phyloP scores from a whole-genome alignment of 35 echinoderm and acorn worm species.

The Heliocidaris erythrogramma region DNA sequence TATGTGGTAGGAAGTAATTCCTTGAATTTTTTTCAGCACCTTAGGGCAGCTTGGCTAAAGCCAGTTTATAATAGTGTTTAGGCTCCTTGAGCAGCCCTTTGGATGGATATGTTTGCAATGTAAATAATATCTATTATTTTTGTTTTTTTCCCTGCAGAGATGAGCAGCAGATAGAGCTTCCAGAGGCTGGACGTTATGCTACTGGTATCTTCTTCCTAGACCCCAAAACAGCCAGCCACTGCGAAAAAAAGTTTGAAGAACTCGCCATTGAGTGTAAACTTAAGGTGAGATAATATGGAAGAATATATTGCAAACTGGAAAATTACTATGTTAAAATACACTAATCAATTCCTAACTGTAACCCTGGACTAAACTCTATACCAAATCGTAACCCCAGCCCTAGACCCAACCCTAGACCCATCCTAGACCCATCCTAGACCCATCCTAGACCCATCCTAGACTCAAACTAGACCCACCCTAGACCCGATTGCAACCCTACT shows the following conservation, averaged over 20 bases:
- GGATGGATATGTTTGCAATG: too few species aligned
- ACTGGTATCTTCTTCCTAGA: slow-evolving; percentile 88
- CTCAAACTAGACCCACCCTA: too few species aligned
- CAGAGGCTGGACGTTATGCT: slow-evolving; percentile 73
- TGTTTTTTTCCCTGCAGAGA: slow-evolving; percentile 49
- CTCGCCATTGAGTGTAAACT: slow-evolving; percentile 77
- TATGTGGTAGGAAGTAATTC: background rate
- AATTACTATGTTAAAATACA: too few species aligned
- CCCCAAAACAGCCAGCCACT: slow-evolving; percentile 54
- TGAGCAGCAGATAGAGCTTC: slow-evolving; percentile 68
- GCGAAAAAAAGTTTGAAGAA: slow-evolving; percentile 68
- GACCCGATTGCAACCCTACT: too few species aligned
- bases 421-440: background rate
- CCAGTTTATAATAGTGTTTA: too few species aligned
- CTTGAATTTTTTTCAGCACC: too few species aligned
- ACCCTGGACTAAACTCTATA: too few species aligned
- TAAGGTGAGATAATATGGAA: slow-evolving; percentile 64
- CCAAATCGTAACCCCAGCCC: background rate
- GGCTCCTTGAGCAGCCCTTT: too few species aligned
- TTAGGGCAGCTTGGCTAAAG: too few species aligned
- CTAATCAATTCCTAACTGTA: too few species aligned
- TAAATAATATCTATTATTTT: background rate
- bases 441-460: too few species aligned
- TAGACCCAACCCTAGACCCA: background rate
- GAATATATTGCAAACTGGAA: background rate